Evolutionary conservation across 2,797 vertebrate species (phyloP), one percentile per base, ranked within the genome.

Genomic region (Poeciliopsis gracilis): DNA sequence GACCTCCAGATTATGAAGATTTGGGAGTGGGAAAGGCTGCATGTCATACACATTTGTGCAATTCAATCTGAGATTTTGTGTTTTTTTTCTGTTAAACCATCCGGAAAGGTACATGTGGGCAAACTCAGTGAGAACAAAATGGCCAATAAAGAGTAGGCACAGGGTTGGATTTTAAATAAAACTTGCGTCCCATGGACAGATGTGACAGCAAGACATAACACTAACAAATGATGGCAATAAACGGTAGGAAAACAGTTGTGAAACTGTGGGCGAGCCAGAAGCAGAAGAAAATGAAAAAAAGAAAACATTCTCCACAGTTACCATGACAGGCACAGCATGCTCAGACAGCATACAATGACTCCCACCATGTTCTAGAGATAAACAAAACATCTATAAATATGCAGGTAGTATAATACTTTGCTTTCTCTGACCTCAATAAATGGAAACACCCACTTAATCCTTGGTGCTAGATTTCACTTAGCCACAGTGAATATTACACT

Each of bases 221-320:
- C 78, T 78, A 86, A 88, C 79, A 88, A 80, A 91, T 77, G 82
- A 84, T 66, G 82, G 83, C 84, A 91, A 84, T 85, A 88, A 88
- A 87, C 72, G 55, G 76, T 36, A 23, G 80, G 81, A 75, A 88
- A 79, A 84, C 75, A 82, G 88, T 82, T 85, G 83, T 85, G 87
- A 87, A 87, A 84, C 70, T 81, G 80, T 43, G 23, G 67, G 79
- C 69, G 82, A 73, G 77, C 78, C 71, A 69, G 20, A 63, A 70
- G 55, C 49, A 10, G 30, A 23, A 72, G 71, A 73, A 51, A 78
- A 46, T 71, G 51, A 78, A 45, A 59, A 38, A 38, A 51, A 30
- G 66, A 45, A n/a, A 45, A 45, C 41, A 46, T 4, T 51, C 82
- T 80, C 59, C 66, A 79, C 70, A 59, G 78, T 75, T 81, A 79